Evolutionary conservation across 2,888 invertebrate genomes (phyloP), one percentile per base, ranked within the genome.

Genomic region (Ditula angustiorana): DNA sequence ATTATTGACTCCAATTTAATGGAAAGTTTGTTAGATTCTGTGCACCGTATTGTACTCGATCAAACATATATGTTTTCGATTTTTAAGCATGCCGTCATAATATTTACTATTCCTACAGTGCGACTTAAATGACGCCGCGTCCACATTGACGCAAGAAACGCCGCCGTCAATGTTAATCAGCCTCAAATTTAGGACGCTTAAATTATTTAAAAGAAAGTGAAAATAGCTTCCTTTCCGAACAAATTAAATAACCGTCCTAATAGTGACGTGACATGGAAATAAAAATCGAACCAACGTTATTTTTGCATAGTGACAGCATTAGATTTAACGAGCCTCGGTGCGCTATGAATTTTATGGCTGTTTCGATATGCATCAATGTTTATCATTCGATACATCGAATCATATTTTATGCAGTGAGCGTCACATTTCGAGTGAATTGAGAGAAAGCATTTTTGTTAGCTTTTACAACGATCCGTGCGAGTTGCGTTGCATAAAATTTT

Each of bases 171-270:
- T 86, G 80, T 81, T 83, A 87, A 88, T 82, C 79, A 83, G 80
- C 71, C 75, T 76, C 71, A 76, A 82, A 86, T 85, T 85, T 81
- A 79, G 80, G 79, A 78, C 83, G 67, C 71, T 79, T 76, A 83
- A 85, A 85, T 86, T 81, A 85, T 86, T 84, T 79, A 86, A 88
- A 89, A 86, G 91, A 90, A 91, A 92, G 90, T 88, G 89, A 91
- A 87, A 86, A 86, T 83, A 73, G 74, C 74, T 84, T 78, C 82
- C 79, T 79, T 78, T 76, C 77, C 71, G 74, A 44, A 44, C 55
- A 37, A 26, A 24, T 52, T 52, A 64, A 67, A 69, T n/a, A n/a
- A n/a, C n/a, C 2, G 19, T 19, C 13, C 33, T 33, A 7, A 41
- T 19, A 41, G 41, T 41, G 41, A 41, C 2, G 41, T 41, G 8